These are phyloP conservation scores for Pteronotus mesoamericanus DNA, from an alignment of 2,797 vertebrate genomes.

Conservation along the genomic window DNA sequence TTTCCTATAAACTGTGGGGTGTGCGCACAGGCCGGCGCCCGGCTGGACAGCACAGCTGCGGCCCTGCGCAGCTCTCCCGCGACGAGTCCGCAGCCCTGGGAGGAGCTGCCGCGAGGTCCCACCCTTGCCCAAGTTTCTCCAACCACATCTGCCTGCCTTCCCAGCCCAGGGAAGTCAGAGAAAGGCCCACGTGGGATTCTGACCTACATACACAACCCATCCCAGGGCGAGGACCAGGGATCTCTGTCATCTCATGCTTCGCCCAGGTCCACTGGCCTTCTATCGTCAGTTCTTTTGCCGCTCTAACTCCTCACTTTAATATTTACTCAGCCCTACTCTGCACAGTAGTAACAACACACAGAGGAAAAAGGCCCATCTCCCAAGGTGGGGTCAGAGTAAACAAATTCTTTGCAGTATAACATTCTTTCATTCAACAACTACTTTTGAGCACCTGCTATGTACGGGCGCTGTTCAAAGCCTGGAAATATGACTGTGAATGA, in stretches of 20 bases:
- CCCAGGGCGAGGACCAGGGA: rapidly evolving
- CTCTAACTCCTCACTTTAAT: background rate
- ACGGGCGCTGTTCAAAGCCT: background rate
- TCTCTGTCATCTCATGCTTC: background rate
- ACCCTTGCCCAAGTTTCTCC: background rate
- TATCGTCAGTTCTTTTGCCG: background rate
- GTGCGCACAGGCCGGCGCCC: rapidly evolving
- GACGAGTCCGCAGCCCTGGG: background rate
- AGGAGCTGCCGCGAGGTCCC: background rate
- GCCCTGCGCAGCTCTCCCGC: rapidly evolving
- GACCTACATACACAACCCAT: rapidly evolving
- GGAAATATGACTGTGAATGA: background rate
- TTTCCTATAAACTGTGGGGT: background rate
- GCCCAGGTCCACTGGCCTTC: background rate
- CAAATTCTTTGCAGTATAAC: background rate
- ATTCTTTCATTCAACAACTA: background rate
- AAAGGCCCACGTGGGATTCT: no score
- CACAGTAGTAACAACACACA: background rate
- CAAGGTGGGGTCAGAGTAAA: rapidly evolving
- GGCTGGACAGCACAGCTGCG: rapidly evolving
- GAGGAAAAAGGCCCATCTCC: background rate
- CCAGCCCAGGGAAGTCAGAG: background rate
- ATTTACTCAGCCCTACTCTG: background rate
- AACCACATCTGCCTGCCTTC: background rate
- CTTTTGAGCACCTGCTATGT: background rate